phyloP scores from a whole-genome alignment of 2,797 vertebrate genomes.

The Podarcis lilfordi region DNA sequence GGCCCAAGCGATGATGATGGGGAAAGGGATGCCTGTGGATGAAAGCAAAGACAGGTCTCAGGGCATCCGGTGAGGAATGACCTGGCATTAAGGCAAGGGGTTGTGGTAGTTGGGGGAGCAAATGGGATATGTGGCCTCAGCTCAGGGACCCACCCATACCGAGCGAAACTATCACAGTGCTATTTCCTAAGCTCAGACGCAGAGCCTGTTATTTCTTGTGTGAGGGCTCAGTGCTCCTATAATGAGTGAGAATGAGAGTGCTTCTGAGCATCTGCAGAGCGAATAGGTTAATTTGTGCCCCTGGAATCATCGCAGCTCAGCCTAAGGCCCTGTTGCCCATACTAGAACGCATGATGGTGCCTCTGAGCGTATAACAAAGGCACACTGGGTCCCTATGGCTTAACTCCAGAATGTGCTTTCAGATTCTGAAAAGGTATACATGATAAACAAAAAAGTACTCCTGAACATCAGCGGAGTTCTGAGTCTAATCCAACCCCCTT shows the following conservation, averaged over 20 bases:
- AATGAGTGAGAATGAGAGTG: too few relatives aligned
- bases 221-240: neutral
- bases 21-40: slow-evolving; percentile 92
- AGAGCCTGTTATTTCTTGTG: neutral
- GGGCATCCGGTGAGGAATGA: neutral
- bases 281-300: neutral
- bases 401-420: neutral
- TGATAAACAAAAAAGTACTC: neutral
- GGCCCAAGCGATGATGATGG: slow-evolving; percentile 96
- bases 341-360: neutral
- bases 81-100: neutral
- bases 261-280: neutral
- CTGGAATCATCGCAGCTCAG: neutral
- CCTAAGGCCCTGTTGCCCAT: neutral
- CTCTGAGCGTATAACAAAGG: neutral
- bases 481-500: too few relatives aligned
- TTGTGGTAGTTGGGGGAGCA: neutral
- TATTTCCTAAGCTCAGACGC: neutral
- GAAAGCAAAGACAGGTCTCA: slow-evolving; percentile 30
- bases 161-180: neutral
- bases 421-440: neutral
- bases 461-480: neutral
- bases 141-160: neutral
- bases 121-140: neutral
- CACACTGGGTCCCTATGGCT: neutral